phyloP scores from a whole-genome alignment of 2,888 invertebrate species.

The Fragum sueziense region DNA sequence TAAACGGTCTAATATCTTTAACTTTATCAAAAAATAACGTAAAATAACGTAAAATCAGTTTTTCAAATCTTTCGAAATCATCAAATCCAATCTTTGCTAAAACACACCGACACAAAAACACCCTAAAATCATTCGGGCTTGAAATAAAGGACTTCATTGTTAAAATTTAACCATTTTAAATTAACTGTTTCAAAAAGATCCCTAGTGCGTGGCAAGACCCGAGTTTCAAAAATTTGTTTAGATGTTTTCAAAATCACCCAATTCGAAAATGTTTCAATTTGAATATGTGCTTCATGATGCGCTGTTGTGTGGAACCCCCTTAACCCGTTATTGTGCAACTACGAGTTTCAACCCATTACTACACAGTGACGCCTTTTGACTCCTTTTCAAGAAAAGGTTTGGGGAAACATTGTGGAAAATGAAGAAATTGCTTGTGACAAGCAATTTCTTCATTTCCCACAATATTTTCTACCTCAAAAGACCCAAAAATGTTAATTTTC shows the following conservation, averaged over 20 bases:
- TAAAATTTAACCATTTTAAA: neutral
- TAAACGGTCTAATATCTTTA: neutral
- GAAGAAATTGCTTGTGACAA: too few relatives aligned
- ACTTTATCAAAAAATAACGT: neutral
- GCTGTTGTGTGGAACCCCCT: too few relatives aligned
- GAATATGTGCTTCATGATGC: too few relatives aligned
- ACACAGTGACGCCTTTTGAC: too few relatives aligned
- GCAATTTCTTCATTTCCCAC: too few relatives aligned
- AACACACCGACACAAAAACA: neutral
- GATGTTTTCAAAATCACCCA: neutral
- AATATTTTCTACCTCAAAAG: too few relatives aligned
- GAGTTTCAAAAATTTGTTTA: neutral
- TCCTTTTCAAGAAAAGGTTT: too few relatives aligned
- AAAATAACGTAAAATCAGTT: neutral
- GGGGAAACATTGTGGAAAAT: too few relatives aligned
- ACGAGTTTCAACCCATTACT: too few relatives aligned
- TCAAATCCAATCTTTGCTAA: neutral
- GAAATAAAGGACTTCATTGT: neutral
- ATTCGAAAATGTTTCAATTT: neutral
- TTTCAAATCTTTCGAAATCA: neutral
- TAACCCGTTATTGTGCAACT: too few relatives aligned
- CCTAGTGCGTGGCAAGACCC: neutral
- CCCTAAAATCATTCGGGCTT: neutral
- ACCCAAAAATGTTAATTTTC: too few relatives aligned
- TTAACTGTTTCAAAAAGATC: neutral